Percentiles rank a stretch among this genome's conserved stretches.
These are phyloP conservation scores for Drosophila nannoptera DNA, from an alignment of 1,140 invertebrate species.

Conservation along the genomic window DNA sequence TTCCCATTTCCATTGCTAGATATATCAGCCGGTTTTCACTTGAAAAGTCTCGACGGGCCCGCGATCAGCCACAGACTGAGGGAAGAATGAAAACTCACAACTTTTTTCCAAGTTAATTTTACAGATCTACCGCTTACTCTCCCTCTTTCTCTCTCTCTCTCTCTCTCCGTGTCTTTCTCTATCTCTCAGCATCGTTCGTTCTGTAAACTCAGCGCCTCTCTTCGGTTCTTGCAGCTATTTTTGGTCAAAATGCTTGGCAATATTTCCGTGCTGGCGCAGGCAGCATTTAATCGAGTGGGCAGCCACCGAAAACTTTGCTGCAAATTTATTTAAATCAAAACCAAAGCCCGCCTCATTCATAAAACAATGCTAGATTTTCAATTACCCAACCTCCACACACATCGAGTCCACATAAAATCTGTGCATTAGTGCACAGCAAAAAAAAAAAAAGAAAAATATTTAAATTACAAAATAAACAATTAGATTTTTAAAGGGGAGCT, in stretches of 20 bases:
- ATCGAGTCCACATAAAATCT: neutral
- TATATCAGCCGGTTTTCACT: constrained; percentile 29
- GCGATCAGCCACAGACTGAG: constrained; percentile 63
- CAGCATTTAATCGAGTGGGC: constrained; percentile 48
- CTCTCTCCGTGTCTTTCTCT: neutral
- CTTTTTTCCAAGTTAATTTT: constrained; percentile 15
- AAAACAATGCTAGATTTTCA: constrained; percentile 52
- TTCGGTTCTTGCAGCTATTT: constrained; percentile 59
- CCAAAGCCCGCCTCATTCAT: constrained; percentile 5
- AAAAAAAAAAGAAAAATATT: constrained; percentile 42
- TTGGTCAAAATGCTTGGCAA: constrained; percentile 62
- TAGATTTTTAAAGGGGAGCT: constrained; percentile 57
- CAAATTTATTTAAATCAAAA: constrained; percentile 10
- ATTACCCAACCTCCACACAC: constrained; percentile 57
- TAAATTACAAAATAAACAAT: constrained; percentile 78
- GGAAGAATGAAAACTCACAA: neutral
- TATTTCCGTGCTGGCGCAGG: constrained; percentile 54
- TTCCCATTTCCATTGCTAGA: constrained; percentile 38
- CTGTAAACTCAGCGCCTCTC: neutral
- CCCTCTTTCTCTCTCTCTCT: neutral
- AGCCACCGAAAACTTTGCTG: constrained; percentile 18
- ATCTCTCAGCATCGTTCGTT: constrained; percentile 5
- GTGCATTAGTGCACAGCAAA: neutral
- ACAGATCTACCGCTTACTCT: neutral
- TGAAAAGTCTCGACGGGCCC: constrained; percentile 33